These are phyloP conservation scores for Macrosoma leucophasiata DNA, from an alignment of 2,888 invertebrate species.

Conservation along the genomic window DNA sequence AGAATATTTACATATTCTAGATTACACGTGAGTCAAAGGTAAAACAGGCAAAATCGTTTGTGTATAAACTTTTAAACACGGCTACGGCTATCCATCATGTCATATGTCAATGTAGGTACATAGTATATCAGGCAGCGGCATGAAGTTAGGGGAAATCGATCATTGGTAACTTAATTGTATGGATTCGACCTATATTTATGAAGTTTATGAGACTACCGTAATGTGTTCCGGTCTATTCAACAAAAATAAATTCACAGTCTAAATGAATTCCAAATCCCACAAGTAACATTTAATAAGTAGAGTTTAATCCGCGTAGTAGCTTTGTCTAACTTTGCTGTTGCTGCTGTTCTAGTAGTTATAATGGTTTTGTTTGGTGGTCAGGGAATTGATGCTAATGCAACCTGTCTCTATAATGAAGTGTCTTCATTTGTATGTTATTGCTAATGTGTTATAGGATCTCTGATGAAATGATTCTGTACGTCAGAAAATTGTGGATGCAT, in stretches of 20 bases:
- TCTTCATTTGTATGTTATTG: too few relatives aligned
- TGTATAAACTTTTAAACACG: constrained; percentile 11
- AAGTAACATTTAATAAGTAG: constrained; percentile 34
- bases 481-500: too few relatives aligned
- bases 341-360: constrained; percentile 52
- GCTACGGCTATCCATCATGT: constrained; percentile 54
- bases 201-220: too few relatives aligned
- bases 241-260: too few relatives aligned
- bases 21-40: too few relatives aligned
- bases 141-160: constrained; percentile 53
- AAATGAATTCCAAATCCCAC: constrained; percentile 38
- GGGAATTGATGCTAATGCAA: constrained; percentile 53
- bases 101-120: constrained; percentile 51
- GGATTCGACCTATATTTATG: too few relatives aligned
- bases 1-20: too few relatives aligned
- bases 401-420: constrained; percentile 29
- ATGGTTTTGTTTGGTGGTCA: constrained; percentile 49
- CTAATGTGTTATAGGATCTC: too few relatives aligned
- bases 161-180: constrained; percentile 57
- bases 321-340: constrained; percentile 51
- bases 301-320: constrained; percentile 51
- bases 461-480: too few relatives aligned
- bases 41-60: constrained; percentile 4
- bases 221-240: too few relatives aligned
- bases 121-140: constrained; percentile 35